Conservation (phyloP, 2,797 vertebrate genomes). For the Meda fulgida region DNA sequence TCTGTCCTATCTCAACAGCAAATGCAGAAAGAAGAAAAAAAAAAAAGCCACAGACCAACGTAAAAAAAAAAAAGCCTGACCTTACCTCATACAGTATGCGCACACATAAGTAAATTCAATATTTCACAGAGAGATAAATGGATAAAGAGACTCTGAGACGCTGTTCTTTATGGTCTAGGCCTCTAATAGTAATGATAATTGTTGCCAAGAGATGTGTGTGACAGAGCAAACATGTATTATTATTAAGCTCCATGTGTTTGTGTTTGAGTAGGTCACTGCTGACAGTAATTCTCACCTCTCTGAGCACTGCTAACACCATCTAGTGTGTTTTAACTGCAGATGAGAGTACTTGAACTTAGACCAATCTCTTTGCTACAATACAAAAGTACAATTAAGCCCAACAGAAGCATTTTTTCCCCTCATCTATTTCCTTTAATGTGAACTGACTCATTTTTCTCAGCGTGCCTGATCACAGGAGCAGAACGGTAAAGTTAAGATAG, state of each 20-base stretch:
- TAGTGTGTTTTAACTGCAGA: constrained; percentile 45
- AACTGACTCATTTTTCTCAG: background rate
- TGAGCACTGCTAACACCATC: constrained; percentile 34
- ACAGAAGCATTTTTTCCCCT: background rate
- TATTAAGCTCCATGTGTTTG: constrained; percentile 57
- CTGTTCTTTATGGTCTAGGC: constrained; percentile 63
- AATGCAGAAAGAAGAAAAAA: background rate
- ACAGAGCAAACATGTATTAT: constrained; percentile 60
- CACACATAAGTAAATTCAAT: background rate
- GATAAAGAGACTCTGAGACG: background rate
- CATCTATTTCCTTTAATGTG: background rate
- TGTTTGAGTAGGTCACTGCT: constrained; percentile 30
- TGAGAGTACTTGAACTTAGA: constrained; percentile 44
- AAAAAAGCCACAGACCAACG: constrained; percentile 15
- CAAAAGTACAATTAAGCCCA: constrained; percentile 21
- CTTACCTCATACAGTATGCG: background rate
- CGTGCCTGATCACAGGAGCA: constrained; percentile 2
- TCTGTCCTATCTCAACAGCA: background rate
- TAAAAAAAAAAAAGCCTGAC: constrained; percentile 1
- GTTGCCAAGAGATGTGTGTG: constrained; percentile 70
- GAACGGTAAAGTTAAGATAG: background rate
- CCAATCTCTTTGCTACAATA: constrained; percentile 1
- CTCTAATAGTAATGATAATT: constrained; percentile 69
- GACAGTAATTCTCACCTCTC: constrained; percentile 27
- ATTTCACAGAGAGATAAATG: constrained; percentile 12